Percentiles rank a stretch among this genome's conserved stretches.
Conservation (phyloP, 1,140 invertebrate species). For the Drosophila lini region DNA sequence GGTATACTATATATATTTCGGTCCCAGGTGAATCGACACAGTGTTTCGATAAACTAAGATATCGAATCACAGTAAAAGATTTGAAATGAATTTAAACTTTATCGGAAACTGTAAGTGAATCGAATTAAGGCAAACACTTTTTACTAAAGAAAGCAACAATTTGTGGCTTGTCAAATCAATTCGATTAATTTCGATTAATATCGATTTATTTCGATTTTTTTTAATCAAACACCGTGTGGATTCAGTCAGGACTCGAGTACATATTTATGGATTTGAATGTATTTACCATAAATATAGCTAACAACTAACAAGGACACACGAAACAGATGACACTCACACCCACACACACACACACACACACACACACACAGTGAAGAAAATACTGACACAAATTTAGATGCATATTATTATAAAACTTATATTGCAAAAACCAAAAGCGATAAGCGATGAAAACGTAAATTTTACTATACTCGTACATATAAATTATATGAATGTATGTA, state of each 20-base stretch:
- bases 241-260: constrained; percentile 1
- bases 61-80: not conserved
- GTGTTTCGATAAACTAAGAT: not conserved
- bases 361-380: constrained; percentile 10
- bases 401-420: constrained; percentile 62
- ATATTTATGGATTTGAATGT: constrained; percentile 35
- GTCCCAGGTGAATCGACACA: not conserved
- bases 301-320: constrained; percentile 23
- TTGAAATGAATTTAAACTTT: not conserved
- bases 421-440: constrained; percentile 40
- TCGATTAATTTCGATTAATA: not conserved
- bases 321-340: not conserved
- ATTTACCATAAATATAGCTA: constrained; percentile 38
- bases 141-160: too few relatives aligned
- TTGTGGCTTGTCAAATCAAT: not conserved
- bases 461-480: constrained; percentile 75
- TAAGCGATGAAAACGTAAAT: constrained; percentile 50
- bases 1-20: constrained; percentile 5
- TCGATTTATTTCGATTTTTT: not conserved
- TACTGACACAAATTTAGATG: constrained; percentile 48
- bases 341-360: constrained; percentile 2
- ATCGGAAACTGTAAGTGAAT: not conserved
- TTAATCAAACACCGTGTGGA: not conserved
- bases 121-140: too few relatives aligned
- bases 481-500: constrained; percentile 72